Evolutionary conservation across 2,888 invertebrate species (phyloP).

Genomic region (Nipponacmea schrenckii): DNA sequence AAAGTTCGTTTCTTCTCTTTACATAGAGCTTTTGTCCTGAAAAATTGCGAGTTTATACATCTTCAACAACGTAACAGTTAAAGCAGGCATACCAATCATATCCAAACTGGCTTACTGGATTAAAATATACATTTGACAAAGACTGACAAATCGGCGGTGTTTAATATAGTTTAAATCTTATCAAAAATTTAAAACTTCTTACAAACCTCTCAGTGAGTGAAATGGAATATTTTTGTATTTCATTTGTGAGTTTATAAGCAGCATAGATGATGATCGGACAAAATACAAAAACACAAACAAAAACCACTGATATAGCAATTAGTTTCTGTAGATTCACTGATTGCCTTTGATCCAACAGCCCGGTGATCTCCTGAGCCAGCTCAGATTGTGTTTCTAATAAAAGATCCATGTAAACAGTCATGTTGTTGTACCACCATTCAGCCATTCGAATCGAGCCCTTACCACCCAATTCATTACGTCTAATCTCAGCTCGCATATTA

Average conservation of each 20-base stretch:
- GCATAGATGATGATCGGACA: conserved; percentile 51
- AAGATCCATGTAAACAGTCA: conserved; percentile 46
- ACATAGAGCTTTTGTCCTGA: conserved; percentile 50
- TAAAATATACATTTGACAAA: no score
- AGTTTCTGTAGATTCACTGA: conserved; percentile 42
- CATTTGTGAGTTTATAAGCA: conserved; percentile 50
- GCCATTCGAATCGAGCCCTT: conserved; percentile 36
- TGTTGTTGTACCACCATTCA: conserved; percentile 48
- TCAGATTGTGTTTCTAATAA: conserved; percentile 40
- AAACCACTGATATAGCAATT: conserved; percentile 46
- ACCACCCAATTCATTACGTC: conserved; percentile 34
- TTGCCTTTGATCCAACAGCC: conserved; percentile 35
- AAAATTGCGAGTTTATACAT: not conserved
- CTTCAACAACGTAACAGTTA: no score
- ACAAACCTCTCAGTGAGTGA: conserved; percentile 49
- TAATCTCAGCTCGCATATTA: conserved; percentile 38
- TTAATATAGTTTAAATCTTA: no score
- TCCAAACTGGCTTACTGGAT: no score
- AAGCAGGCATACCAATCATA: no score
- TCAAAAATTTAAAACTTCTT: not conserved
- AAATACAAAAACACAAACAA: conserved; percentile 45
- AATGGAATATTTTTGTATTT: conserved; percentile 52
- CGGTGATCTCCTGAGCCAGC: conserved; percentile 40
- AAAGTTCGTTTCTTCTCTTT: conserved; percentile 58
- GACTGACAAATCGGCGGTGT: no score